Base-by-base conservation (phyloP, 2,888 invertebrate genomes). In the Fragum fragum region DNA sequence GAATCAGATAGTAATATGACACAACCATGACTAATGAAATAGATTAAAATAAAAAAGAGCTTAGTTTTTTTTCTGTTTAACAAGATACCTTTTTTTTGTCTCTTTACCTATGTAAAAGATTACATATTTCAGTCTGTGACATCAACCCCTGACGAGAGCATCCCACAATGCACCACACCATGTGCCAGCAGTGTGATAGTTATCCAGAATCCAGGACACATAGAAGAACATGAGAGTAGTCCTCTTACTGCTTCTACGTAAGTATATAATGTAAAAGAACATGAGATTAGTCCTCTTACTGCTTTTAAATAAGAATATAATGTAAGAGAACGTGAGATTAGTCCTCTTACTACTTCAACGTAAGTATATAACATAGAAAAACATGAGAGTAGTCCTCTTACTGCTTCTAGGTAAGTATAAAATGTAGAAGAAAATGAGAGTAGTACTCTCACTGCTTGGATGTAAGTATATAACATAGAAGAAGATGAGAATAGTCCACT, bases 291-390 rank as follows among this genome's bases (percentile, higher is more conserved):
- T 73, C 96, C 96, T 70, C 95, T 96, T 90, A 96, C 96, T 73
- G 96, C 96, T 86, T 97, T 96, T n/a, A n/a, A n/a, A n/a, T n/a
- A n/a, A n/a, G n/a, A n/a, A n/a, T n/a, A n/a, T n/a, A n/a, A 89
- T 36, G 87, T 88, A 39, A 85, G 91, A 29, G 82, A 89, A 68
- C 95, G 96, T 79, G 96, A 96, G 90, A 97, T 97, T 0, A 96
- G 96, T 73, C 96, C 96, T 70, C 95, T 96, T 90, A 96, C 96
- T 73, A 96, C 96, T 86, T 97, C 96, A 76, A 96, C 96, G 96
- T 93, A 89, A 87, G 91, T 89, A 42, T 28, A 39, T 14, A 14
- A 89, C 32, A 87, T 88, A 47, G 85, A 91, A 28, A 81, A 89
- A 68, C 95, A 96, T 79, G 96, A 96, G 90, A 97, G 97, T 0